These are phyloP conservation scores for Rhizomys pruinosus DNA, from an alignment of 2,113 vertebrate genomes.

Conservation along the genomic window DNA sequence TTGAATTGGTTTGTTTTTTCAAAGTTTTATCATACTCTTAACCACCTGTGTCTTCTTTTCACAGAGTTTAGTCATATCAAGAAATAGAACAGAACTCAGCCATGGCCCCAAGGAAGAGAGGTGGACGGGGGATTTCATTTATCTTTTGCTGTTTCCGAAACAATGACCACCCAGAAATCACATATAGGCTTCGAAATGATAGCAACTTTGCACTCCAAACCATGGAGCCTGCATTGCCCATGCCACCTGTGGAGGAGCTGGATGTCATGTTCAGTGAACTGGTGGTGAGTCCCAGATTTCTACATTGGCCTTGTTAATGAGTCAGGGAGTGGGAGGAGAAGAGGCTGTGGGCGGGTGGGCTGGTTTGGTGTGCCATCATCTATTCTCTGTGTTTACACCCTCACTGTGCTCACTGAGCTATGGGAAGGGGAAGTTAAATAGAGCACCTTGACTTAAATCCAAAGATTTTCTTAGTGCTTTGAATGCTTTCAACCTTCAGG, in stretches of 20 bases:
- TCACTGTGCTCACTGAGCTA: not conserved
- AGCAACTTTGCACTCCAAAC: slow-evolving; percentile 94
- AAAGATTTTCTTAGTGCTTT: not conserved
- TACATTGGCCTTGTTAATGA: not conserved
- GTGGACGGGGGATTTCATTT: slow-evolving; percentile 92
- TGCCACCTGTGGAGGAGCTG: slow-evolving; percentile 95
- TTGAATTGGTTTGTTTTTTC: slow-evolving; percentile 1
- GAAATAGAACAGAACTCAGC: slow-evolving; percentile 80
- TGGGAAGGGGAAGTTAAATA: not conserved
- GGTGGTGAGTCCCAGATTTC: slow-evolving; percentile 90
- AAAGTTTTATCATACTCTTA: not conserved
- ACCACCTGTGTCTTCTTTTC: slow-evolving; percentile 69
- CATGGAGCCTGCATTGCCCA: slow-evolving; percentile 95
- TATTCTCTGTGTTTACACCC: not conserved
- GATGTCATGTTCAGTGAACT: slow-evolving; percentile 97
- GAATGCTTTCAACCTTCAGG: not conserved
- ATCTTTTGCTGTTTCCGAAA: slow-evolving; percentile 98
- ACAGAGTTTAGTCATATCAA: slow-evolving; percentile 85
- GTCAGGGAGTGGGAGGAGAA: not conserved
- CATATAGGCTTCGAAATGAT: slow-evolving; percentile 95
- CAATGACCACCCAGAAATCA: slow-evolving; percentile 98
- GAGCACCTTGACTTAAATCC: not conserved
- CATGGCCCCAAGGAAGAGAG: slow-evolving; percentile 98
- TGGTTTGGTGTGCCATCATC: not conserved
- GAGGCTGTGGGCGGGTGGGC: not conserved